Conservation (phyloP, 2,797 vertebrate species). For the Syngnathus rostellatus region DNA sequence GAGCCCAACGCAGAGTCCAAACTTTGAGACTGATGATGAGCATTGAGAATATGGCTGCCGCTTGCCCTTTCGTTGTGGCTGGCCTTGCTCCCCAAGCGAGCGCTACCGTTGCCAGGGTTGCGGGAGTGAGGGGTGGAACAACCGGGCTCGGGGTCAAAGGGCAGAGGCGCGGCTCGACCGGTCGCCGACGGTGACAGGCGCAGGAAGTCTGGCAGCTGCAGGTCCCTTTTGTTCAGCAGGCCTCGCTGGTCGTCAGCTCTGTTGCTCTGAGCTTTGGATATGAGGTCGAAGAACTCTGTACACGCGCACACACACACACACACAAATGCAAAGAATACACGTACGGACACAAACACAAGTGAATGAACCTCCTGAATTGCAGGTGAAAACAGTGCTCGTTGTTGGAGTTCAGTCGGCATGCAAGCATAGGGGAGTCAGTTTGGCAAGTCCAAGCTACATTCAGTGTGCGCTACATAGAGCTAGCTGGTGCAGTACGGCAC, state of each 20-base stretch:
- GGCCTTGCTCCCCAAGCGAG: constrained; percentile 46
- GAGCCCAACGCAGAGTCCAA: constrained; percentile 64
- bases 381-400: constrained; percentile 7
- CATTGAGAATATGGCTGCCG: constrained; percentile 42
- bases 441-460: constrained; percentile 59
- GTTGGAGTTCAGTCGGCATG: constrained; percentile 37
- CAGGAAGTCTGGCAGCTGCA: constrained; percentile 92
- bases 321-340: constrained; percentile 22
- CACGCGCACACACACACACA: constrained; percentile 25
- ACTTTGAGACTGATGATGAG: constrained; percentile 68
- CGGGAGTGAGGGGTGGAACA: constrained; percentile 59
- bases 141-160: constrained; percentile 44
- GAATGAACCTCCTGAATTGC: constrained; percentile 14
- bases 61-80: constrained; percentile 41
- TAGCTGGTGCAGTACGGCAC: constrained; percentile 41
- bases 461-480: constrained; percentile 46
- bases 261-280: constrained; percentile 99
- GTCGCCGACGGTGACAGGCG: constrained; percentile 66
- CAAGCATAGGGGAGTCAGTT: constrained; percentile 39
- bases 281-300: constrained; percentile 98
- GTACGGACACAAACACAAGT: constrained; percentile 17
- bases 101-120: constrained; percentile 49
- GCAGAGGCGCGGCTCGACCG: constrained; percentile 28
- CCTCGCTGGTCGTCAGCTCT: constrained; percentile 98
- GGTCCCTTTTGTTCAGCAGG: constrained; percentile 92